phyloP scores from a whole-genome alignment of 1,140 invertebrate genomes.

The Aphelenchoides besseyi region DNA sequence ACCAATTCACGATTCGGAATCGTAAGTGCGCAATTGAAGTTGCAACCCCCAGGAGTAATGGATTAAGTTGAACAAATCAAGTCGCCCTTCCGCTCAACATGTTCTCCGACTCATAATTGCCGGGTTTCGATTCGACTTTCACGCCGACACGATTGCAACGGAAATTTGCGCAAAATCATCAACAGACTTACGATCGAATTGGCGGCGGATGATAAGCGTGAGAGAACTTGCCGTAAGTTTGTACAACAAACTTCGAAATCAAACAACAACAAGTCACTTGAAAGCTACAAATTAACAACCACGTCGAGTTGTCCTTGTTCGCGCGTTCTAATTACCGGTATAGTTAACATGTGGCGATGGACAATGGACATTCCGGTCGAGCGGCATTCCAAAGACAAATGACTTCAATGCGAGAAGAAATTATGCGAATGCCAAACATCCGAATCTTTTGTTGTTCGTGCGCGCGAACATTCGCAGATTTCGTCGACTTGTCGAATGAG shows the following conservation, averaged over 20 bases:
- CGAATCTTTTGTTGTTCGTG: background rate
- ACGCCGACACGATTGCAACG: background rate
- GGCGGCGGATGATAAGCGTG: background rate
- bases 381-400: background rate
- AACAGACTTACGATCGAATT: background rate
- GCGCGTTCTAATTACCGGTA: constrained; percentile 3
- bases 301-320: background rate
- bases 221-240: too few species aligned
- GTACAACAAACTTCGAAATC: too few species aligned
- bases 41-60: too few species aligned
- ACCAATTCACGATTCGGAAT: too few species aligned
- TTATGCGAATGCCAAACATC: constrained; percentile 21
- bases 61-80: too few species aligned
- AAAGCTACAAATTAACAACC: background rate
- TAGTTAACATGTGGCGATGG: background rate
- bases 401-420: background rate
- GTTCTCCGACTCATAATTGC: background rate
- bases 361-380: background rate
- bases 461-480: background rate
- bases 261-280: background rate
- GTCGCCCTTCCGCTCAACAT: background rate
- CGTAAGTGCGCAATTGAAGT: too few species aligned
- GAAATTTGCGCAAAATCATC: background rate
- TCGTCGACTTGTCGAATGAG: constrained; percentile 1
- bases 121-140: background rate